Base-by-base conservation (phyloP, 2,113 vertebrate species). In the Perccottus glenii region DNA sequence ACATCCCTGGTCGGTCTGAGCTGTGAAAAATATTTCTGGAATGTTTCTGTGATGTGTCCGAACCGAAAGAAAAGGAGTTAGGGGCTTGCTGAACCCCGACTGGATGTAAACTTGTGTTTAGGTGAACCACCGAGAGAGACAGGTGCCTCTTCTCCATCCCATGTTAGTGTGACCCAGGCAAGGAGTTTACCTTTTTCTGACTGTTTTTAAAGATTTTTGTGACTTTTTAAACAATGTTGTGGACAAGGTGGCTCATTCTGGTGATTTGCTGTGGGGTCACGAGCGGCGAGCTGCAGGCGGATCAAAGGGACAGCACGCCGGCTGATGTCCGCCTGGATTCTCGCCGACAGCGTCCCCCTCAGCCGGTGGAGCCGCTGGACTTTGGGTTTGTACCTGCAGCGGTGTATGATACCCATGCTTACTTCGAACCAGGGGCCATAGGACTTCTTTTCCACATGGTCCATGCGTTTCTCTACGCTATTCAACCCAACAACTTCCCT, bases 401-500 rank as follows among this genome's bases (percentile, higher is more conserved):
- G 10, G 89, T 87, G 1, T 98, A 97, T 57, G 93, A 95, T 55
- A 97, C 97, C 6, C 89, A 90, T 46, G 93, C 89, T 15, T 93
- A 93, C 80, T 90, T 94, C 15, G 91, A 95, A 48, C 92, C 95
- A 0, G 95, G 95, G 40, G 58, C 91, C 70, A 82, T 96, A 1
- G 92, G 92, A 9, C 35, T 92, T 67, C 92, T 99, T 62, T 98
- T 96, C 87, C 91, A 92, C 55, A 72, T 96, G 82, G 96, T 96
- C 36, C 93, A 93, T 9, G 66, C 88, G 14, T 98, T 96, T 59
- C 92, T 99, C n/a, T 88, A 92, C 55, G 75, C 94, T 14, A 90
- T 98, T 42, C 96, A 98, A 67, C 98, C 98, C 1, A 88, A 94
- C 71, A 59, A 85, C 58, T 98, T 97, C 59, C 98, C 98, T 2